A percentile compares a stretch with the other conserved stretches of the same genome.
Evolutionary conservation across 1,140 invertebrate species (phyloP).

Genomic region (Macrotrachela quadricornifera): DNA sequence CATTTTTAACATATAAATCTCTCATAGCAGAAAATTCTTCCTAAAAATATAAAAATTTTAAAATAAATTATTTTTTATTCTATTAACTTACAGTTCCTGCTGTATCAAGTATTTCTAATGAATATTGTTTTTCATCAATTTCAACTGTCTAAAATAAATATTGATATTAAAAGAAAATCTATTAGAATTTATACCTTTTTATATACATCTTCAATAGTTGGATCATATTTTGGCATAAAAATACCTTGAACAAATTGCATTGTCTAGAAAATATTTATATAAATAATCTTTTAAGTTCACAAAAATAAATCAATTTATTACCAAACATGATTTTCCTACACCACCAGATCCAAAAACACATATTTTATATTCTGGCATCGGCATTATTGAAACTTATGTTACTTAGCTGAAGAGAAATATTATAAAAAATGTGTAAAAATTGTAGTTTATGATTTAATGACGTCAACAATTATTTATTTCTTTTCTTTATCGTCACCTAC

Average conservation of each 20-base stretch:
- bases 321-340: conserved; percentile 58
- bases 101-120: conserved; percentile 95
- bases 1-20: conserved; percentile 99
- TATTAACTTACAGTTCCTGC: conserved; percentile 49
- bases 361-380: conserved; percentile 97
- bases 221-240: conserved; percentile 98
- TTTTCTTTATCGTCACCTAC: background rate
- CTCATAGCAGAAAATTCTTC: conserved; percentile 99
- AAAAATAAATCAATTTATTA: background rate
- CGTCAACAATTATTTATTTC: conserved; percentile 5
- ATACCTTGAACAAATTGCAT: conserved; percentile 95
- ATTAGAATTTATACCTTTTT: conserved; percentile 45
- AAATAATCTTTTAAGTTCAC: background rate
- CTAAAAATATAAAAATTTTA: conserved; percentile 30
- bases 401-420: too few relatives aligned
- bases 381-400: too few relatives aligned
- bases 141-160: conserved; percentile 43
- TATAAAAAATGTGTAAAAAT: too few relatives aligned
- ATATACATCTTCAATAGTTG: conserved; percentile 94
- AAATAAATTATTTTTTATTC: too few relatives aligned
- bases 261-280: conserved; percentile 32
- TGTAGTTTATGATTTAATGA: background rate
- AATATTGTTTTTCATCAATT: conserved; percentile 90
- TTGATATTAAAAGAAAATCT: too few relatives aligned
- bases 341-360: conserved; percentile 93